Conservation (phyloP, 2,797 vertebrate species). For the Malurus leucopterus region DNA sequence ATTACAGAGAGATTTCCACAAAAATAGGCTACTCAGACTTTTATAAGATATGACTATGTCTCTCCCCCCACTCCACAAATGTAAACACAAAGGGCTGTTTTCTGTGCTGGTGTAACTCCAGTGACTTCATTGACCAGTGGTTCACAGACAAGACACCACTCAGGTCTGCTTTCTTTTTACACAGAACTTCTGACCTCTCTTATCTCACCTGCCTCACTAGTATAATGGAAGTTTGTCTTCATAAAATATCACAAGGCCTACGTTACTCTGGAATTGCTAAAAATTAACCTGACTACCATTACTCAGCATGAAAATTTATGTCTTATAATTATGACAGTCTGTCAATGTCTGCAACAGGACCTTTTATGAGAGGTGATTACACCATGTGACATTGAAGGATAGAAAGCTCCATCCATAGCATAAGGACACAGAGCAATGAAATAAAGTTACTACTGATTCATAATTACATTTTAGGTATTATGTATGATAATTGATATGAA, state of each 20-base stretch:
- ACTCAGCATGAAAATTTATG: neutral
- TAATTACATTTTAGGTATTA: neutral
- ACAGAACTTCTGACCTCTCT: neutral
- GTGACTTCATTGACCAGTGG: neutral
- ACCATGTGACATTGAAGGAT: neutral
- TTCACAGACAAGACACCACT: neutral
- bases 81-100: neutral
- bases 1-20: rapidly evolving
- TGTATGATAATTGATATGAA: neutral
- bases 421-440: neutral
- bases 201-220: neutral
- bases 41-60: neutral
- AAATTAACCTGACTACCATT: neutral
- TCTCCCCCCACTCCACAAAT: neutral
- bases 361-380: neutral
- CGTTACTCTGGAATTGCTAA: neutral
- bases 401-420: neutral
- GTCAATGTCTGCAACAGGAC: neutral
- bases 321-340: neutral
- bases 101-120: neutral
- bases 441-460: neutral
- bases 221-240: neutral
- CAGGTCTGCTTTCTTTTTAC: neutral
- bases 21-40: neutral
- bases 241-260: neutral